Conservation (phyloP, 2,797 vertebrate genomes). For the Buphagus erythrorhynchus region DNA sequence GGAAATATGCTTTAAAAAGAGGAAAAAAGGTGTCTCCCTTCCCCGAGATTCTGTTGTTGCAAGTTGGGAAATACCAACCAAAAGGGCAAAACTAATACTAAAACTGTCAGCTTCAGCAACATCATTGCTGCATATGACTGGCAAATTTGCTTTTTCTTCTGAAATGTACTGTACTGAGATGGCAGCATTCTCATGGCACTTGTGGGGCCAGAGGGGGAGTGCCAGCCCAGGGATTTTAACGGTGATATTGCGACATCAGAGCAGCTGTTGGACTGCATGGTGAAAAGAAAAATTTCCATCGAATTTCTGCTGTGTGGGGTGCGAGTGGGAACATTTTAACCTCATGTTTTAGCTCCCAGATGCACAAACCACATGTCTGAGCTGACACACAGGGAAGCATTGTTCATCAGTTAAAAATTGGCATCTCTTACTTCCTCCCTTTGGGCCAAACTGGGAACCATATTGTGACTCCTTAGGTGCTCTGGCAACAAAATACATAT, state of each 20-base stretch:
- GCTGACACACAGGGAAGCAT: slow-evolving; percentile 60
- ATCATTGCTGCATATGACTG: neutral
- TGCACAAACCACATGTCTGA: slow-evolving; percentile 64
- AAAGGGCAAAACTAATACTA: neutral
- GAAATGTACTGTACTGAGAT: neutral
- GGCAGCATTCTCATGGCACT: neutral
- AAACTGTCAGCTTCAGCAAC: neutral
- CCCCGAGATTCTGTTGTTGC: neutral
- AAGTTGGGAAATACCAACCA: neutral
- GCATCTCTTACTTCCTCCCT: slow-evolving; percentile 41
- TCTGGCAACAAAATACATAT: neutral
- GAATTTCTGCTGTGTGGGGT: neutral
- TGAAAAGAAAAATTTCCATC: neutral
- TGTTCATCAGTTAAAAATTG: slow-evolving; percentile 58
- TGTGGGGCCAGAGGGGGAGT: neutral
- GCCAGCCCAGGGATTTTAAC: rapidly evolving
- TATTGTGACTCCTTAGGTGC: neutral
- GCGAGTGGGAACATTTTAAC: slow-evolving; percentile 3
- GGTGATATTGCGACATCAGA: neutral
- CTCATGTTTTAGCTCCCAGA: slow-evolving; percentile 20
- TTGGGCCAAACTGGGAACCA: slow-evolving; percentile 1
- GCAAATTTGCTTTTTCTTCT: neutral
- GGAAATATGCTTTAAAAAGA: neutral
- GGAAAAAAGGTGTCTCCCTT: rapidly evolving
- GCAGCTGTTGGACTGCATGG: slow-evolving; percentile 8